A percentile compares a stretch with the other conserved stretches of the same genome.
Conservation (phyloP, 2,888 invertebrate genomes). For the Allophyes oxyacanthae region DNA sequence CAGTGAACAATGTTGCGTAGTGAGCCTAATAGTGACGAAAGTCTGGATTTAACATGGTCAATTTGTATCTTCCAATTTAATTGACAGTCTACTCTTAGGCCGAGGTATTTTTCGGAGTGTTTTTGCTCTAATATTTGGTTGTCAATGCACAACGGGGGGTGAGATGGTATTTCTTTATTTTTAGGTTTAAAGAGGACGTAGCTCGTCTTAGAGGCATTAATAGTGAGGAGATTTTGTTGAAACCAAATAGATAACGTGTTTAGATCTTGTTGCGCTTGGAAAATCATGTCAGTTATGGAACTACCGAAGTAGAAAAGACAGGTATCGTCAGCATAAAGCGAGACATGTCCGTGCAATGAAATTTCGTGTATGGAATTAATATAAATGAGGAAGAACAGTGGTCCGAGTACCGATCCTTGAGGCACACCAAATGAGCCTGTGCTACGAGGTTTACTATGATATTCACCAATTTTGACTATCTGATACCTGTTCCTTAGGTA, state of each 20-base stretch:
- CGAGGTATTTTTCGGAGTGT: neutral
- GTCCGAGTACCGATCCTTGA: neutral
- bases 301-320: neutral
- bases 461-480: conserved; percentile 5
- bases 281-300: neutral
- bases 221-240: neutral
- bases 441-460: neutral
- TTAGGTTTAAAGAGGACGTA: neutral
- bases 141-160: neutral
- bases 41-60: too few species aligned
- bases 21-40: too few species aligned
- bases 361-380: neutral
- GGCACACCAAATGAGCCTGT: conserved; percentile 1
- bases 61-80: too few species aligned
- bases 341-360: neutral
- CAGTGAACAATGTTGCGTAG: too few species aligned
- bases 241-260: neutral
- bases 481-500: neutral
- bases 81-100: too few species aligned
- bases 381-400: neutral
- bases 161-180: neutral
- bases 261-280: neutral
- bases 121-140: neutral
- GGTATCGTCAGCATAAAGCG: neutral
- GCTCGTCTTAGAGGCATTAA: neutral